A percentile compares a stretch with the other conserved stretches of the same genome.
Conservation (phyloP, 1,140 invertebrate genomes). For the Drosophila auraria region DNA sequence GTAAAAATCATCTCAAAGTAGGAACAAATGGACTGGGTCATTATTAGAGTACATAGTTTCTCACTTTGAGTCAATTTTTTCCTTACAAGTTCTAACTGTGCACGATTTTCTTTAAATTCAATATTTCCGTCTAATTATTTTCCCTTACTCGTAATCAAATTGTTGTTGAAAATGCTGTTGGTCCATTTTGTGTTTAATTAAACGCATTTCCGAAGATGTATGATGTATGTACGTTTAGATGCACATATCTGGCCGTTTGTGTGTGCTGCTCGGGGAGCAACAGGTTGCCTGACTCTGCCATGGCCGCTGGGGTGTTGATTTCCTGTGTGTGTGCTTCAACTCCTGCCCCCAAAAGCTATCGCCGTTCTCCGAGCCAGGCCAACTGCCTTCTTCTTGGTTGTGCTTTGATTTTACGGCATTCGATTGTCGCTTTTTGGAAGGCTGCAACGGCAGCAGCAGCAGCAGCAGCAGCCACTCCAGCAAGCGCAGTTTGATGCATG, state of each 20-base stretch:
- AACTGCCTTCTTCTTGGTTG: slow-evolving; percentile 53
- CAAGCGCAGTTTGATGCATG: slow-evolving; percentile 75
- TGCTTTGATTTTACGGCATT: slow-evolving; percentile 73
- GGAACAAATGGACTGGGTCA: too few relatives aligned
- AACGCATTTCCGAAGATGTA: slow-evolving; percentile 65
- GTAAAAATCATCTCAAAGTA: too few relatives aligned
- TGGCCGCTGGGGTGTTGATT: slow-evolving; percentile 24
- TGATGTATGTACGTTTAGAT: slow-evolving; percentile 1
- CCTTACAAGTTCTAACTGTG: too few relatives aligned
- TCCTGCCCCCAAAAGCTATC: background rate
- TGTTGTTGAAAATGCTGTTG: slow-evolving; percentile 16
- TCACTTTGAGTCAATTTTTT: too few relatives aligned
- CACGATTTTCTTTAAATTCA: background rate
- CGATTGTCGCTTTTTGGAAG: slow-evolving; percentile 57
- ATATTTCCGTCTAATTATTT: background rate
- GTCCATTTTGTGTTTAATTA: slow-evolving; percentile 41
- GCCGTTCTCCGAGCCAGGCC: slow-evolving; percentile 18
- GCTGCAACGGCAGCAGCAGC: slow-evolving; percentile 9
- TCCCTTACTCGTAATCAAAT: background rate
- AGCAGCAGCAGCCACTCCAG: slow-evolving; percentile 13
- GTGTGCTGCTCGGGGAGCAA: slow-evolving; percentile 47
- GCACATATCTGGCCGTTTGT: slow-evolving; percentile 10
- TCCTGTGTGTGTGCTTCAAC: slow-evolving; percentile 12
- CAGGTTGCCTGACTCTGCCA: slow-evolving; percentile 61
- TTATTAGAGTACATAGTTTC: too few relatives aligned